Evolutionary conservation across 23 tunicate genomes (phyloP).

Genomic region (Diplosoma virens): DNA sequence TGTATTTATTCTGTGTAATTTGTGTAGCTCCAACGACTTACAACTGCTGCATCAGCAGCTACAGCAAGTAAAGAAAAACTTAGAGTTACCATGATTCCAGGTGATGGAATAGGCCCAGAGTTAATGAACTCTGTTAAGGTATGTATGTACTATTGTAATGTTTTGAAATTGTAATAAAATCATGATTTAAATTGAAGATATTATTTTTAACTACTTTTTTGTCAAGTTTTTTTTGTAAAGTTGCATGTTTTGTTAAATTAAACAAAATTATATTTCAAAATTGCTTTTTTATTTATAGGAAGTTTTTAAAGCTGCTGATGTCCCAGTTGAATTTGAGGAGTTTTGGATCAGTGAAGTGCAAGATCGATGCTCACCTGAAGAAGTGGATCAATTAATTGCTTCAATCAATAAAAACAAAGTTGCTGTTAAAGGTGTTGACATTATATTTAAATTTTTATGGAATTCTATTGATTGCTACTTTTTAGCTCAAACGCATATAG

Average conservation of each 20-base stretch:
- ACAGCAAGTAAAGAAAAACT: conserved; percentile 22
- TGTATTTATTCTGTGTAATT: too few species aligned
- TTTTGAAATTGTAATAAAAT: neutral
- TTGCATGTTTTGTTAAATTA: neutral
- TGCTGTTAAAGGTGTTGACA: conserved; percentile 57
- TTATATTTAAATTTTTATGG: neutral
- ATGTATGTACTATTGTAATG: neutral
- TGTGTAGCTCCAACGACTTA: too few species aligned
- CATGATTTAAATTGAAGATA: neutral
- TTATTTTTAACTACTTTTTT: neutral
- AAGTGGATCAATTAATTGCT: conserved; percentile 30
- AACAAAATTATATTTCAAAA: neutral
- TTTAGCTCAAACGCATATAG: too few species aligned
- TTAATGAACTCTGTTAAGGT: conserved; percentile 81
- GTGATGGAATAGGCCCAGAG: conserved; percentile 98
- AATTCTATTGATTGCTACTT: neutral
- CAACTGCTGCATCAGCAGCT: neutral
- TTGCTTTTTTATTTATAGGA: conserved; percentile 6
- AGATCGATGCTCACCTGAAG: conserved; percentile 39
- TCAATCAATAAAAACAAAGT: conserved; percentile 73
- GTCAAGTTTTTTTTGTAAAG: too few species aligned
- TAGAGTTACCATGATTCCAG: conserved; percentile 90
- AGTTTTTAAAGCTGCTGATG: conserved; percentile 45
- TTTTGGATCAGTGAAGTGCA: conserved; percentile 43
- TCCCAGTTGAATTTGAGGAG: conserved; percentile 95